These are phyloP conservation scores for Homarus americanus DNA, from an alignment of 1,140 invertebrate genomes.

Conservation along the genomic window DNA sequence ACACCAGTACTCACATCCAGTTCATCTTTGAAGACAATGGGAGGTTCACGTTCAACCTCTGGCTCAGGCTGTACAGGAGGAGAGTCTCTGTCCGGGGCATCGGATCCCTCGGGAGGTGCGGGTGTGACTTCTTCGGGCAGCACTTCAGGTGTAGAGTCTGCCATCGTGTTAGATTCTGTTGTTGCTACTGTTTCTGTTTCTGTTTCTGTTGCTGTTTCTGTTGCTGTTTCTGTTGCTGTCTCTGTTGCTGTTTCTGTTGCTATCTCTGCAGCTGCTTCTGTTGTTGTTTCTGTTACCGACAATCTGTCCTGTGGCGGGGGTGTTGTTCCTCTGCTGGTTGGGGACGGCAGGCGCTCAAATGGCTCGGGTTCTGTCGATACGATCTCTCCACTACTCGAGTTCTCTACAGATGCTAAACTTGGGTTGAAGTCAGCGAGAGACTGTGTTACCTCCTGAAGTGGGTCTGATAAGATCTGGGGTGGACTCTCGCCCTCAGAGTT, in stretches of 20 bases:
- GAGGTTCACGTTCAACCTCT: constrained; percentile 86
- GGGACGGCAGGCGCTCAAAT: constrained; percentile 19
- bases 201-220: not conserved
- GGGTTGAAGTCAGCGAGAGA: not conserved
- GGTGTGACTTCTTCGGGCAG: constrained; percentile 15
- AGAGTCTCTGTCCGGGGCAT: constrained; percentile 11
- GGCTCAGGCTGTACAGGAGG: constrained; percentile 60
- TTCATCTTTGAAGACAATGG: constrained; percentile 88
- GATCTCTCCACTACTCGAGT: constrained; percentile 42
- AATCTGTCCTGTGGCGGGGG: not conserved
- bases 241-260: not conserved
- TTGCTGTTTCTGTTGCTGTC: constrained; percentile 2
- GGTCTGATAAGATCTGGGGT: constrained; percentile 10
- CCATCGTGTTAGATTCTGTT: not conserved
- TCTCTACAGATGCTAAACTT: not conserved
- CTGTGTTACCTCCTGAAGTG: not conserved
- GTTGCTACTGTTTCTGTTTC: too few relatives aligned
- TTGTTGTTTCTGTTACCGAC: not conserved
- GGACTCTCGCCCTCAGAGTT: constrained; percentile 37
- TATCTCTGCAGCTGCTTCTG: not conserved
- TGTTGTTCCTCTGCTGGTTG: constrained; percentile 15
- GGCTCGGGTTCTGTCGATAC: constrained; percentile 31
- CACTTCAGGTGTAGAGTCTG: constrained; percentile 23
- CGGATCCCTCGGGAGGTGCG: not conserved
- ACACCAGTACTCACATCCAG: constrained; percentile 82